Evolutionary conservation across 2,888 invertebrate genomes (phyloP).

Genomic region (Standfussiana lucernea): DNA sequence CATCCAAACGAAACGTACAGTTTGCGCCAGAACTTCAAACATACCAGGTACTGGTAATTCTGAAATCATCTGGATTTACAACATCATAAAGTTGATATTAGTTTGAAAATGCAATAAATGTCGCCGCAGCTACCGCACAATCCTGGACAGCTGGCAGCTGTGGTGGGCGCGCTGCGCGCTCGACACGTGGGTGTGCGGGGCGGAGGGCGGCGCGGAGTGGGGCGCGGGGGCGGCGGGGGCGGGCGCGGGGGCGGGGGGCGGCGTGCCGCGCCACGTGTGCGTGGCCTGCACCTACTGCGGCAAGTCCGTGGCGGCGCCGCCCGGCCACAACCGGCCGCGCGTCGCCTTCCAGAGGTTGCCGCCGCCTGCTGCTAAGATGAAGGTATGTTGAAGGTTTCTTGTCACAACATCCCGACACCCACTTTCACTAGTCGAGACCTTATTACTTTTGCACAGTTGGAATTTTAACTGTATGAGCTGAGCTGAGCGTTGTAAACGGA

Average conservation of each 20-base stretch:
- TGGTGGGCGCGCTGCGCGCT: conserved; percentile 97
- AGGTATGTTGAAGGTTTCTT: conserved; percentile 86
- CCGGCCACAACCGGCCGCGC: conserved; percentile 86
- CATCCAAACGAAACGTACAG: not conserved
- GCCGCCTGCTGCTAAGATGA: conserved; percentile 93
- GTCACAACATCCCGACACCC: not conserved
- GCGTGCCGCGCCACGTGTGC: conserved; percentile 79
- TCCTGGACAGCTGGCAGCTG: conserved; percentile 97
- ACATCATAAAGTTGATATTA: not conserved
- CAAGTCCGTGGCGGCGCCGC: conserved; percentile 96
- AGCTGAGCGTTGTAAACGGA: not conserved
- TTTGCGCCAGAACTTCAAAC: not conserved
- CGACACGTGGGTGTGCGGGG: conserved; percentile 94
- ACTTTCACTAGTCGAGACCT: not conserved
- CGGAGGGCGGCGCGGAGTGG: conserved; percentile 85
- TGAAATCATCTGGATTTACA: not conserved
- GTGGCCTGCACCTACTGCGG: conserved; percentile 98
- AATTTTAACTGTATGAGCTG: not conserved
- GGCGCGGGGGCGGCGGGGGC: conserved; percentile 85
- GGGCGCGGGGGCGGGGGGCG: conserved; percentile 71
- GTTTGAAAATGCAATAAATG: not conserved
- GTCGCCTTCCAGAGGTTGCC: conserved; percentile 91
- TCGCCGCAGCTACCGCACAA: conserved; percentile 93
- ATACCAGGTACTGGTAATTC: not conserved
- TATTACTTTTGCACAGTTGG: not conserved